Base-by-base conservation (phyloP, 2,888 invertebrate genomes). In the Rutpela maculata region DNA sequence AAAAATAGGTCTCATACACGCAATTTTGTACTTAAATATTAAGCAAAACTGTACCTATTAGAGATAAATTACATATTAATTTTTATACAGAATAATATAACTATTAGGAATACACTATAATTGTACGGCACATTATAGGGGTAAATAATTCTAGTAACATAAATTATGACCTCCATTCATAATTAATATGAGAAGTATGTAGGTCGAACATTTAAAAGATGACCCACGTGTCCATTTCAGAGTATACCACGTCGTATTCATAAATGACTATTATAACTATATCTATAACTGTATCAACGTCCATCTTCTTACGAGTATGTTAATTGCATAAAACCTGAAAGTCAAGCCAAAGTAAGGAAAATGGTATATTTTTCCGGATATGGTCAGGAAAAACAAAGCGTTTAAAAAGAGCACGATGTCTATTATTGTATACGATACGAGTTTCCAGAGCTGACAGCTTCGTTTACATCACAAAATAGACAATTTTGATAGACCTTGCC, bases 1-100 rank as follows among this genome's bases (percentile, higher is more conserved):
- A 72, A 63, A 63, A 72, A 72, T 72, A 63, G 63, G 62, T 70
- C 35, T 63, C 19, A 55, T 38, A 38, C 85, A 86, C 85, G 86
- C 86, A 80, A 85, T 84, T 81, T 81, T 71, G 73, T 79, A 84
- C 83, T 86, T 84, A 82, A 81, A 79, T 81, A 77, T 81, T 80
- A 72, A 80, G 73, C 73, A 75, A 80, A 80, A 78, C 31, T 72
- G 59, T 72, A 68, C 74, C 62, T 62, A 62, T 63, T 57, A 57
- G 11, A 35, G 17, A 55, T 17, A 43, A 63, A 72, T 72, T 72
- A 50, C 31, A 38, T 63, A 72, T 62, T 63, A 62, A 72, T 63
- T 55, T 72, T 63, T 63, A 59, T 63, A 55, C 19, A 55, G 63
- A 22, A 43, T 43, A 70, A 31, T 63, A 72, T 38, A 63, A 26